A percentile compares a stretch with the other conserved stretches of the same genome.
phyloP scores from a whole-genome alignment of 2,113 vertebrate species.

The Empidonax alnorum region DNA sequence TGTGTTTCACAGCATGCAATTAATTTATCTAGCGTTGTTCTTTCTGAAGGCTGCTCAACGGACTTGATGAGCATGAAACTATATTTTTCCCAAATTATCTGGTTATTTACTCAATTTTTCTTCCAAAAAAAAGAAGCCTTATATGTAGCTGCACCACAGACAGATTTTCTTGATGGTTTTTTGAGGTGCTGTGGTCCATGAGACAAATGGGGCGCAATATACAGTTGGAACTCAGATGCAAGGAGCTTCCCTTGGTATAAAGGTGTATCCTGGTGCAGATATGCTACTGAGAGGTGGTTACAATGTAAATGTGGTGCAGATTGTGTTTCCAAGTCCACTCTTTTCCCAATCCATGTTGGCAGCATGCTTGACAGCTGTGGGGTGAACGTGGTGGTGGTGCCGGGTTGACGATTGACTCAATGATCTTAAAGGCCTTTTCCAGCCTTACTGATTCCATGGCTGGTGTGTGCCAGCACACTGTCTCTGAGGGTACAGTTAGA shows the following conservation, averaged over 20 bases:
- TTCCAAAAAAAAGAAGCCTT: background rate
- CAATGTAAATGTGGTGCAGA: background rate
- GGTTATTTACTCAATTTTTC: background rate
- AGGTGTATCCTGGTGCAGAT: background rate
- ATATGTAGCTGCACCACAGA: background rate
- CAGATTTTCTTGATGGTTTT: background rate
- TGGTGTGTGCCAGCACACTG: background rate
- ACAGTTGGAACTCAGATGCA: background rate
- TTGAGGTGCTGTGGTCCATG: background rate
- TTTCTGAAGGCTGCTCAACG: background rate
- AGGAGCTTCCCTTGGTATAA: background rate
- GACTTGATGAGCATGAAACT: background rate
- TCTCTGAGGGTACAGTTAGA: background rate
- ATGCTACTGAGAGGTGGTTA: background rate
- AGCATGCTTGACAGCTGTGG: background rate
- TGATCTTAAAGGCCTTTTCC: background rate
- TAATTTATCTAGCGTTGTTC: background rate
- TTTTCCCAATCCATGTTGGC: background rate
- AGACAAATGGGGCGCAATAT: background rate
- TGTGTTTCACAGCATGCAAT: background rate
- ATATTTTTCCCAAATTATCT: background rate
- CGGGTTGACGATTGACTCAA: background rate
- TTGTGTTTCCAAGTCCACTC: background rate
- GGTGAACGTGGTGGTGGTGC: background rate
- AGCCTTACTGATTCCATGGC: background rate